These are phyloP conservation scores for Elgonia sp. DNA, from an alignment of 2,888 invertebrate genomes.

Conservation along the genomic window DNA sequence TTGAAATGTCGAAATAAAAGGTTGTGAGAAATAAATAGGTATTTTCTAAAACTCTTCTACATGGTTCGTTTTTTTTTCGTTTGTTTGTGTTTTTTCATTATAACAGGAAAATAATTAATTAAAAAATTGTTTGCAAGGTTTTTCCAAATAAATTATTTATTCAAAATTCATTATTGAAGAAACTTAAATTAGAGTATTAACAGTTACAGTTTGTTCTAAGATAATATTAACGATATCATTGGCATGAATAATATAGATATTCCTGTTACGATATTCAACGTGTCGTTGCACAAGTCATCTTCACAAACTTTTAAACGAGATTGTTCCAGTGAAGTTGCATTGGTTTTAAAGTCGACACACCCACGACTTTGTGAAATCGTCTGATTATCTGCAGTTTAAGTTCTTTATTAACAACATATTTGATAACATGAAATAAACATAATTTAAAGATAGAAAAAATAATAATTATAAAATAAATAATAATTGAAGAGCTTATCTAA, in stretches of 20 bases:
- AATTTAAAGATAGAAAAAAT: too few species aligned
- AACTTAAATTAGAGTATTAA: background rate
- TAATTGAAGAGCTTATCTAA: too few species aligned
- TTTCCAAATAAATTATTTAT: background rate
- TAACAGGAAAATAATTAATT: background rate
- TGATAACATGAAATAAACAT: background rate
- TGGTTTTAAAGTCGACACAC: constrained; percentile 6
- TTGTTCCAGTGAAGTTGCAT: constrained; percentile 13
- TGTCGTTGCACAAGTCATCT: constrained; percentile 39
- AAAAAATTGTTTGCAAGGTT: background rate
- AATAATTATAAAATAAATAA: too few species aligned
- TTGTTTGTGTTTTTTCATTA: too few species aligned
- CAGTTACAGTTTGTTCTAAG: constrained; percentile 8
- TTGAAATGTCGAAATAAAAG: too few species aligned
- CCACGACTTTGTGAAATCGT: background rate
- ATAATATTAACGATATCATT: constrained; percentile 46
- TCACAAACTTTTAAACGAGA: constrained; percentile 35
- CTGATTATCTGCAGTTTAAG: constrained; percentile 26
- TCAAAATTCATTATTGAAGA: too few species aligned
- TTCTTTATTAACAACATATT: background rate
- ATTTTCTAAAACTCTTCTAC: too few species aligned
- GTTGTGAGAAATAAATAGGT: too few species aligned
- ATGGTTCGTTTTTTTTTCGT: too few species aligned
- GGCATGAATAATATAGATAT: constrained; percentile 51
- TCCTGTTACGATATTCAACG: constrained; percentile 38